Evolutionary conservation across 53 echinoderm and acorn worm species (phyloP).

Genomic region (Luidia sarsii): DNA sequence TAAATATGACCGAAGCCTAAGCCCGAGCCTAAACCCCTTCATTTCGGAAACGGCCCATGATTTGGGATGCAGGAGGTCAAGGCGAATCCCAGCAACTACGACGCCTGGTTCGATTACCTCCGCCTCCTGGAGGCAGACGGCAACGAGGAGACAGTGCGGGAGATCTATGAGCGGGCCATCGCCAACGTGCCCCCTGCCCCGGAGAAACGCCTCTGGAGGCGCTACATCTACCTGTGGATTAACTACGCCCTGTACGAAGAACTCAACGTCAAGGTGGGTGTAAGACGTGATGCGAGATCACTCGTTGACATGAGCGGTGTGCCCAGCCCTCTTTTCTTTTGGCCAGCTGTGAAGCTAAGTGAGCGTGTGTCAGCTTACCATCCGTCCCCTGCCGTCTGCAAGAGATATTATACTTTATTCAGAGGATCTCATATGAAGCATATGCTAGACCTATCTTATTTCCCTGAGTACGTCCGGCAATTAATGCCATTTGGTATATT

Average conservation of each 20-base stretch:
- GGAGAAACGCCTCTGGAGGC: conserved; percentile 94
- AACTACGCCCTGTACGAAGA: conserved; percentile 99
- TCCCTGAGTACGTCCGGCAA: no score
- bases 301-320: neutral
- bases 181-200: conserved; percentile 93
- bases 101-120: conserved; percentile 99
- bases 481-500: no score
- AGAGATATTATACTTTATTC: no score
- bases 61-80: conserved; percentile 96
- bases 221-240: conserved; percentile 98
- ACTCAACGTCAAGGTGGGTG: conserved; percentile 72
- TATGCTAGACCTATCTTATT: no score
- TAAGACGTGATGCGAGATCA: neutral
- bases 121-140: conserved; percentile 88
- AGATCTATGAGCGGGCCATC: conserved; percentile 96
- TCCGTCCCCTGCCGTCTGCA: no score
- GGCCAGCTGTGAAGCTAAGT: no score
- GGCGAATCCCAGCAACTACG: conserved; percentile 96
- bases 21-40: no score
- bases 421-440: no score
- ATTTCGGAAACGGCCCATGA: no score
- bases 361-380: no score
- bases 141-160: conserved; percentile 78
- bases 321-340: no score
- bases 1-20: no score